phyloP scores from a whole-genome alignment of 1,140 invertebrate species.

The Pseudomyrmex flavicornis region DNA sequence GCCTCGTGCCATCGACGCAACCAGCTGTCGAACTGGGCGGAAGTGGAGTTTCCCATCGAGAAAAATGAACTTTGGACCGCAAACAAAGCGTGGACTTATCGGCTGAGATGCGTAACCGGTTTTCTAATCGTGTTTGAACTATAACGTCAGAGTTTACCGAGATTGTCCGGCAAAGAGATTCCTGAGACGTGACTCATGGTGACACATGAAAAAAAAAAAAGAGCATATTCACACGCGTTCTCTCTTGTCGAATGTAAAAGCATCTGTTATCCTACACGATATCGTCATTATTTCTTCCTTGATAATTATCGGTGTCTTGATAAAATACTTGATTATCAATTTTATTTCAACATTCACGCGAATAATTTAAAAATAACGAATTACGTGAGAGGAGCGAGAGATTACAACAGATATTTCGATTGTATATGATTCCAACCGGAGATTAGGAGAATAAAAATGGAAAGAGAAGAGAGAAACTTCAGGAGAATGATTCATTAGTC shows the following conservation, averaged over 20 bases:
- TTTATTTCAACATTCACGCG: background rate
- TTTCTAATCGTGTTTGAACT: background rate
- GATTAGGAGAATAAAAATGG: too few relatives aligned
- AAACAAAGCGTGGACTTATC: slow-evolving; percentile 15
- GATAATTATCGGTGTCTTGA: too few relatives aligned
- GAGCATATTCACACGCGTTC: too few relatives aligned
- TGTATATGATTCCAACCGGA: too few relatives aligned
- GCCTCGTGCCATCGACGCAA: background rate
- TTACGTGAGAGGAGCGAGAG: too few relatives aligned
- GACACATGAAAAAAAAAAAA: background rate
- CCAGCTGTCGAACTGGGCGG: slow-evolving; percentile 10
- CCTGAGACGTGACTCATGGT: slow-evolving; percentile 1
- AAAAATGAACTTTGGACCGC: slow-evolving; percentile 24
- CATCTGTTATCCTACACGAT: too few relatives aligned
- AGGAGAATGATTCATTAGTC: background rate
- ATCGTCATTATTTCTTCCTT: too few relatives aligned
- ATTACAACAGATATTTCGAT: background rate
- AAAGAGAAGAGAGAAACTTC: background rate
- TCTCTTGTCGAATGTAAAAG: background rate
- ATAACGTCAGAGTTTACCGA: slow-evolving; percentile 28
- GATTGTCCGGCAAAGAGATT: slow-evolving; percentile 26
- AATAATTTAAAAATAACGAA: too few relatives aligned
- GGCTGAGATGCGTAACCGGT: background rate
- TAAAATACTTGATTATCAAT: background rate
- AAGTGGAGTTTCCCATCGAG: background rate